These are phyloP conservation scores for Tenodera sinensis DNA, from an alignment of 2,888 invertebrate genomes.

Conservation along the genomic window DNA sequence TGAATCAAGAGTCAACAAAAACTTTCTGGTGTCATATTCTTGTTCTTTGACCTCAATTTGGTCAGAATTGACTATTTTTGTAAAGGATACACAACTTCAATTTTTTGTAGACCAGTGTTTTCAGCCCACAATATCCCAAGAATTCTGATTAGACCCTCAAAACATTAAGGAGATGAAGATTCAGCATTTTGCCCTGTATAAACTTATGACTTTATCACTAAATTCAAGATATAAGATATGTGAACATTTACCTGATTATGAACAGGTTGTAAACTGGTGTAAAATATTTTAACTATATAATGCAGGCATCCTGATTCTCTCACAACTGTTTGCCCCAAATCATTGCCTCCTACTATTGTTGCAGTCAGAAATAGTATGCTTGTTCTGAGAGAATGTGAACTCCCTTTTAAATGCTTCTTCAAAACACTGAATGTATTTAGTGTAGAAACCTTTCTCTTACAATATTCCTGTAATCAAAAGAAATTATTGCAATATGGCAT, in stretches of 20 bases:
- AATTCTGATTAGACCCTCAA: too few relatives aligned
- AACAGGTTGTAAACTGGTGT: background rate
- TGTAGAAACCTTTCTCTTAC: background rate
- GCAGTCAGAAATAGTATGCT: background rate
- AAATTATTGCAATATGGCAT: background rate
- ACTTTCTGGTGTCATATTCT: too few relatives aligned
- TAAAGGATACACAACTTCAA: too few relatives aligned
- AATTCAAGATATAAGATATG: background rate
- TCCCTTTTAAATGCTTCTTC: background rate
- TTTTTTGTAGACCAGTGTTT: too few relatives aligned
- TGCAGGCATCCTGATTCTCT: slow-evolving; percentile 18
- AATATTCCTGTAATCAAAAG: background rate
- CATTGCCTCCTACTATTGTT: slow-evolving; percentile 6
- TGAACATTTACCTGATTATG: background rate
- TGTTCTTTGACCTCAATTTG: too few relatives aligned
- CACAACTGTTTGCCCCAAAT: slow-evolving; percentile 7
- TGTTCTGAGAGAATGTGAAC: background rate
- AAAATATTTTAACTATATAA: background rate
- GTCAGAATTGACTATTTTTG: too few relatives aligned
- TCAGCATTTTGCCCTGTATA: too few relatives aligned
- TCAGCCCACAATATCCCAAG: too few relatives aligned
- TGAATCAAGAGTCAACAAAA: too few relatives aligned
- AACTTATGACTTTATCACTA: too few relatives aligned
- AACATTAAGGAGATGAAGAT: too few relatives aligned
- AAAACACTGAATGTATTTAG: background rate